phyloP scores from a whole-genome alignment of 2,113 vertebrate genomes.

The Thunnus maccoyii region DNA sequence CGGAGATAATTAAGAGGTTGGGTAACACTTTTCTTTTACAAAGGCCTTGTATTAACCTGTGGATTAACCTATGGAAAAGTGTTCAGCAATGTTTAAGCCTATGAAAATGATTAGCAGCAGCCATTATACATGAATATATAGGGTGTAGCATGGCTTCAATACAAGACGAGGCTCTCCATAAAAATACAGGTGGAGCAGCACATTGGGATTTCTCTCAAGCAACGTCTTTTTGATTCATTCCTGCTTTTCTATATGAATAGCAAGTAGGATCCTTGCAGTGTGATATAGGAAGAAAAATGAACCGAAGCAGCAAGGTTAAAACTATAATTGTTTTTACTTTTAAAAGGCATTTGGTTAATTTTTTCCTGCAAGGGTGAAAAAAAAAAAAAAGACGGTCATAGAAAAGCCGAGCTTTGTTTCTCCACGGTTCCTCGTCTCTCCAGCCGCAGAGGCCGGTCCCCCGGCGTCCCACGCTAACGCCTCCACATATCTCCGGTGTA shows the following conservation, averaged over 20 bases:
- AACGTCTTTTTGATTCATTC: constrained; percentile 14
- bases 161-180: not conserved
- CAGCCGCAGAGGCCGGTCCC: constrained; percentile 82
- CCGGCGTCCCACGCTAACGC: constrained; percentile 82
- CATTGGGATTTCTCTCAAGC: constrained; percentile 7
- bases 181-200: not conserved
- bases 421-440: constrained; percentile 76
- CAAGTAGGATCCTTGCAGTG: constrained; percentile 8
- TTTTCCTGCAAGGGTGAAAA: constrained; percentile 54
- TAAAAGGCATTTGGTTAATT: constrained; percentile 76
- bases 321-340: constrained; percentile 81
- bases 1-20: constrained; percentile 7
- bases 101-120: not conserved
- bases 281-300: constrained; percentile 28
- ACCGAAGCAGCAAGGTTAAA: constrained; percentile 71
- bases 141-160: not conserved
- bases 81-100: not conserved
- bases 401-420: constrained; percentile 82
- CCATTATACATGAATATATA: not conserved
- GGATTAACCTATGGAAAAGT: constrained; percentile 27
- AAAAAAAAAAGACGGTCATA: constrained; percentile 82
- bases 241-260: constrained; percentile 14
- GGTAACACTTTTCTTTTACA: not conserved
- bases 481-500: constrained; percentile 85
- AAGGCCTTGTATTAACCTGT: constrained; percentile 22